Base-by-base conservation (phyloP, 2,113 vertebrate species). In the Corythornis cristatus region DNA sequence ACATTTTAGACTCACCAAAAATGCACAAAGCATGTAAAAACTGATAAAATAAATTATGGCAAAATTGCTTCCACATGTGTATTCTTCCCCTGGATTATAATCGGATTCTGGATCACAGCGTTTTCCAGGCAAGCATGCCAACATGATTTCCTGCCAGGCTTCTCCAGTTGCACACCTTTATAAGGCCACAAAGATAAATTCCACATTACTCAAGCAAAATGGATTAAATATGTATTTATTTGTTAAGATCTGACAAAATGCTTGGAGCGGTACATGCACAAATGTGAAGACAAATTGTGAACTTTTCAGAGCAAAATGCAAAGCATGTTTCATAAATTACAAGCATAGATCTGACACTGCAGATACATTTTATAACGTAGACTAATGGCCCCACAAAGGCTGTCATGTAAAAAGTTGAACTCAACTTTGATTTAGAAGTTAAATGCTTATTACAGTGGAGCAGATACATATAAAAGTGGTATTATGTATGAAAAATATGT, bases 11-110 rank as follows among this genome's bases (percentile, higher is more conserved):
- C 96, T 93, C 97, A 99, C 99, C 99, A 99, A 97, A 97, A 99
- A 99, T 1, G 99, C 99, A 86, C 99, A 99, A 68, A 99, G 98
- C 99, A 99, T 99, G 95, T 99, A 99, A 97, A 99, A 99, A 50
- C 98, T 99, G 98, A 99, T 99, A 97, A 99, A 99, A 93, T 99
- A 99, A 96, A 99, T 91, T 8, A 99, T 99, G 89, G 99, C 99
- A 86, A 99, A 99, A 97, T 98, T 98, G 96, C 99, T 99, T 79
- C 99, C 99, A 75, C 99, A 99, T 0, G 99, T 99, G 95, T 98
- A 98, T 90, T 99, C 99, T 93, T 99, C 99, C 26, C 99, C 99
- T 0, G 98, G 98, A 91, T 93, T 98, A 93, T 98, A 98, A 83
- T 99, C 99, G 0, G 99, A 99, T 76, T 99, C 99, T 0, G 99